A percentile compares a stretch with the other conserved stretches of the same genome.
Conservation (phyloP, 2,797 vertebrate species). For the Carcharodon carcharias region DNA sequence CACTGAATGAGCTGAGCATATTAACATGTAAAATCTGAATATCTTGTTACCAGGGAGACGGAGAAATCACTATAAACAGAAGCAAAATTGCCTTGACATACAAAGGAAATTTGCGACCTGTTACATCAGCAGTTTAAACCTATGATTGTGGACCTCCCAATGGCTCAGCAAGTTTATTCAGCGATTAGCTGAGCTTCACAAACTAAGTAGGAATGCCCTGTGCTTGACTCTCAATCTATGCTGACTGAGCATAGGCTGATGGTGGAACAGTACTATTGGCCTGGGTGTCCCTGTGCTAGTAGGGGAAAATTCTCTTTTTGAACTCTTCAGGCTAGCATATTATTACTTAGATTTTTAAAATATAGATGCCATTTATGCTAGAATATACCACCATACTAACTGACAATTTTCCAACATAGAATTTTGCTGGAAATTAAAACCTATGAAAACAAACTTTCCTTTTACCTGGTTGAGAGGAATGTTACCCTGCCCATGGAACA, state of each 20-base stretch:
- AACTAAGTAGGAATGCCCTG: not conserved
- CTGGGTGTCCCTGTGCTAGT: not conserved
- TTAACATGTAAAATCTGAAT: conserved; percentile 36
- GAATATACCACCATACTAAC: not conserved
- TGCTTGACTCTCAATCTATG: not conserved
- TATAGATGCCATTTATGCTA: not conserved
- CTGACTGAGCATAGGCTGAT: not conserved
- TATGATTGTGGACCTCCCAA: no score
- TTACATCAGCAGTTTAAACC: not conserved
- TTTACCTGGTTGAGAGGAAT: not conserved
- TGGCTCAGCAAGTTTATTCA: not conserved
- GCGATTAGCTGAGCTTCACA: not conserved
- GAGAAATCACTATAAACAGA: not conserved
- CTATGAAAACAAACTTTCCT: not conserved
- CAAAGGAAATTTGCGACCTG: not conserved
- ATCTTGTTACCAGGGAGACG: conserved; percentile 3
- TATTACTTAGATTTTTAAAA: not conserved
- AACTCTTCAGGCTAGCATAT: not conserved
- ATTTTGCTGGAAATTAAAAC: not conserved
- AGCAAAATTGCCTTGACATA: not conserved
- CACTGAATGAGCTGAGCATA: not conserved
- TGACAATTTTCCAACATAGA: not conserved
- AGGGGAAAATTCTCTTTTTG: not conserved
- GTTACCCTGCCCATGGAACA: not conserved
- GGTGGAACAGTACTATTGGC: not conserved